Base-by-base conservation (phyloP, 1,140 invertebrate genomes). In the Musca domestica region DNA sequence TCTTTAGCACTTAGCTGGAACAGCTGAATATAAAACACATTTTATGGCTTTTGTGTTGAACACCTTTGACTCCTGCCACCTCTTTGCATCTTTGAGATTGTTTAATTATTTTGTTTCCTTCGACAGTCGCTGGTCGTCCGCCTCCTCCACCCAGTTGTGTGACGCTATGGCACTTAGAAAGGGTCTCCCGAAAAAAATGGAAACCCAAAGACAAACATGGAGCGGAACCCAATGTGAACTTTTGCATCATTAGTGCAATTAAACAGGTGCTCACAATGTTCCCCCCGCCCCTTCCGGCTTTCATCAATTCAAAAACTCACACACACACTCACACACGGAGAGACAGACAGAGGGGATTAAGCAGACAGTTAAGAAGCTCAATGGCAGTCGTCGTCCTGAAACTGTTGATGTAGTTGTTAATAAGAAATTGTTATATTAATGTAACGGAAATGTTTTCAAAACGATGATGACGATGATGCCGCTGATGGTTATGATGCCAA, bases 241-340 rank as follows among this genome's bases (percentile, higher is more conserved):
- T 20, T 51, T 41, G 64, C 73, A 73, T 76, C 75, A 79, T 79
- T 79, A 79, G 77, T 72, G 77, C 77, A 79, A 79, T 79, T 79
- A 79, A 77, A 77, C 77, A 79, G 77, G 77, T 79, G 77, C 77
- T 79, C 77, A 75, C 72, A 79, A 79, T 79, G 77, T 77, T 79
- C 76, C 76, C 79, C 76, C 75, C 77, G 74, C 66, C n/a, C 34
- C 12, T 41, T 41, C 10, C 76, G 72, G 77, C 12, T 41, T 41
- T 9, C 34, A 41, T 41, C 10, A 41, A 79, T 79, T 77, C 79
- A 72, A n/a, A n/a, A n/a, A 46, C 71, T 64, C 65, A 34, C 9
- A 51, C 30, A 61, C 27, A 61, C 27, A 56, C n/a, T n/a, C n/a
- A n/a, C n/a, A n/a, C n/a, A n/a, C n/a, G n/a, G n/a, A n/a, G n/a